These are phyloP conservation scores for Nomada ferruginata DNA, from an alignment of 2,888 invertebrate genomes.

Conservation along the genomic window DNA sequence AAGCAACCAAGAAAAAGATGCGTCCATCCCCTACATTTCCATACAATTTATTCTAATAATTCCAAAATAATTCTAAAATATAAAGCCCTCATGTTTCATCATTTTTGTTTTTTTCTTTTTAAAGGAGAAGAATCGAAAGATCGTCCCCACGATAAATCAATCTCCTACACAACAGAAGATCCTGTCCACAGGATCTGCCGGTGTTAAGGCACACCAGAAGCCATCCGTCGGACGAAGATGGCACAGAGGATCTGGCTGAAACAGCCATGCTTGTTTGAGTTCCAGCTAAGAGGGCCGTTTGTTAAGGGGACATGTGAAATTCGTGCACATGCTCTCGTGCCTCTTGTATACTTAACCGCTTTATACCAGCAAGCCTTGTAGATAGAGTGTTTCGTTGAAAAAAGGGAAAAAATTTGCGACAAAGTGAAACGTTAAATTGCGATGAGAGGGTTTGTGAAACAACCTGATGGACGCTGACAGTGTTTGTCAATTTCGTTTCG, in stretches of 20 bases:
- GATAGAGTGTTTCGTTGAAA: not conserved
- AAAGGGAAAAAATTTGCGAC: conserved; percentile 17
- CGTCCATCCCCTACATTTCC: conserved; percentile 13
- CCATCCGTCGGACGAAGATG: not conserved
- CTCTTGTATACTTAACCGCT: conserved; percentile 37
- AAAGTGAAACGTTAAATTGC: not conserved
- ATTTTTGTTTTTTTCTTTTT: no score
- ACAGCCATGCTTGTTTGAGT: conserved; percentile 32
- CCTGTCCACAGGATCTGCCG: not conserved
- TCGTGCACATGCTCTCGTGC: conserved; percentile 19
- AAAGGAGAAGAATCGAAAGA: not conserved
- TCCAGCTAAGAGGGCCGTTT: conserved; percentile 45
- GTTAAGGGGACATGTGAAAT: conserved; percentile 53
- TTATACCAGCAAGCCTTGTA: conserved; percentile 16
- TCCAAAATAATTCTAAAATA: no score
- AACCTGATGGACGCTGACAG: not conserved
- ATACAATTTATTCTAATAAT: conserved; percentile 17
- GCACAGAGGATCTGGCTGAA: not conserved
- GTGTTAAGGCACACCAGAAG: not conserved
- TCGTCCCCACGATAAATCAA: not conserved
- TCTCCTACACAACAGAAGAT: not conserved
- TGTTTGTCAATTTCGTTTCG: not conserved
- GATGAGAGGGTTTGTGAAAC: not conserved
- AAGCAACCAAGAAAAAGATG: not conserved
- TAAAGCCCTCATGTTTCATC: no score